These are phyloP conservation scores for Dysmachus trigonus DNA, from an alignment of 2,888 invertebrate species.

Conservation along the genomic window DNA sequence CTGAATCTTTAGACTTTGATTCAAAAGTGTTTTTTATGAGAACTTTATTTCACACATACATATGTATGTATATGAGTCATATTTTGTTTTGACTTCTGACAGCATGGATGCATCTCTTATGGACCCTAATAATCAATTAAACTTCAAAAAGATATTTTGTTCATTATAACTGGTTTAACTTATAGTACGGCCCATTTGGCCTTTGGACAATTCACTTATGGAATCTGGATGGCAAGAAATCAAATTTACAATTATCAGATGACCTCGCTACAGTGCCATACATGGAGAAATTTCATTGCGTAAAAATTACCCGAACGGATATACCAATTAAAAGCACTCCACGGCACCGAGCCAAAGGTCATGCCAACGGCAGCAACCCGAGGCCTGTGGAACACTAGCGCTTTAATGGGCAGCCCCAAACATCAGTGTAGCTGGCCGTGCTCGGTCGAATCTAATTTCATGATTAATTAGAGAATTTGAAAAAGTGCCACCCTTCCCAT, in stretches of 20 bases:
- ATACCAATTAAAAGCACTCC: conserved; percentile 5
- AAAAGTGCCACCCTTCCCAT: background rate
- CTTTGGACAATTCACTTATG: background rate
- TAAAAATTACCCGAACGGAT: conserved; percentile 14
- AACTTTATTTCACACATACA: too few relatives aligned
- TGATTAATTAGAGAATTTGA: conserved; percentile 8
- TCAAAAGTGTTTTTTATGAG: background rate
- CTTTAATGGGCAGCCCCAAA: background rate
- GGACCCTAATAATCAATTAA: background rate
- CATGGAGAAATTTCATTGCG: background rate
- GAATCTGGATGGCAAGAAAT: background rate
- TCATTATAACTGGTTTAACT: background rate
- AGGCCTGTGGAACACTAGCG: background rate
- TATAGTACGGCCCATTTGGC: background rate
- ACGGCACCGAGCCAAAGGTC: conserved; percentile 6
- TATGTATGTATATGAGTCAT: background rate
- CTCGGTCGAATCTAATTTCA: background rate
- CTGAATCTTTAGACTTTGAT: background rate
- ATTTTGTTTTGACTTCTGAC: background rate
- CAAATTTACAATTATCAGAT: background rate
- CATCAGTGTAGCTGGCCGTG: background rate
- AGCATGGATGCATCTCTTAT: background rate
- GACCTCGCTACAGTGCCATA: background rate
- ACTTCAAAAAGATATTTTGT: background rate
- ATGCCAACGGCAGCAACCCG: background rate